Evolutionary conservation across 37 sponge, comb jelly and placozoan genomes (phyloP), one percentile per base, ranked within the genome.

Genomic region (Mnemiopsis leidyi): DNA sequence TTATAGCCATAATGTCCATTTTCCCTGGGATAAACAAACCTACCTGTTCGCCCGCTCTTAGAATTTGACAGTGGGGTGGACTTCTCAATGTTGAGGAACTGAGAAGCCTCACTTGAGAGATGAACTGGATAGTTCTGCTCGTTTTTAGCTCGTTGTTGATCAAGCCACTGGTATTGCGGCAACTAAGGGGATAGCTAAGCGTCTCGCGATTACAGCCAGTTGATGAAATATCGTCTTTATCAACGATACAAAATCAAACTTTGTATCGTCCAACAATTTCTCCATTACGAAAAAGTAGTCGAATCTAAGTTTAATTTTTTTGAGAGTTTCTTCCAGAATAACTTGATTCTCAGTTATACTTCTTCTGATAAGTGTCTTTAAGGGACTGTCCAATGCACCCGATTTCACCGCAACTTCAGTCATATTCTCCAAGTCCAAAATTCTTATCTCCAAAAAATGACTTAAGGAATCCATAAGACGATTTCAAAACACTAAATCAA

Each of bases 71-170:
- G n/a, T n/a, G n/a, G n/a, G n/a, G n/a, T n/a, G 1, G 36, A 34
- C 18, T 32, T 18, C 79, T 32, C 3, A 16, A 77, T 28, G 79
- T 77, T 77, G 36, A 77, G 79, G 36, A 77, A 77, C 36, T 77
- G 79, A 0, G 79, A 77, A 32, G 79, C 79, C 79, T 77, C 79
- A 34, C 79, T 77, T 1, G 79, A 5, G 1, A 77, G 79, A 13
- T 34, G 35, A 1, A 32, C 79, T 28, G 79, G 79, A 31, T 34
- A 20, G 36, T 77, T 77, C 79, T 77, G 79, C 32, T 77, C 79
- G 18, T 77, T n/a, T 32, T 32, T 77, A 2, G 34, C 79, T 32
- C 79, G 33, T 20, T 77, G 79, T 0, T 77, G 79, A 18, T 77
- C 79, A 33, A 77, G n/a, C 79, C 34, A 77, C 79, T 34, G 79